Evolutionary conservation across 2,797 vertebrate genomes (phyloP), one percentile per base, ranked within the genome.

Genomic region (Pteropus rufus): DNA sequence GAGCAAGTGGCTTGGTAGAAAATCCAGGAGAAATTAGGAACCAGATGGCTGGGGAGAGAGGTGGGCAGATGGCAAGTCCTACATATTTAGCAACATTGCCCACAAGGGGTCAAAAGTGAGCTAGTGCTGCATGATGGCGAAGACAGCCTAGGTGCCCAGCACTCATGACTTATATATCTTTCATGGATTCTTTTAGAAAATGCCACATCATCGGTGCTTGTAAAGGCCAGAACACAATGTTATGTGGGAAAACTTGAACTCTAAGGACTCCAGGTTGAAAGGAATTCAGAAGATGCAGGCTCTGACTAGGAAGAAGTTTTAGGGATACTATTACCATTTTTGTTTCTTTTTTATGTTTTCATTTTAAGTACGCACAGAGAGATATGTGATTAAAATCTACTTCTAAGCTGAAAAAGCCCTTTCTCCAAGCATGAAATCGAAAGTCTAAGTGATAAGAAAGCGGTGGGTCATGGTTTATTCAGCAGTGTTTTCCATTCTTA

Each of bases 111-210:
- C 31, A 26, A 23, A 29, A 41, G 79, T 15, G 39, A 89, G 31
- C 77, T 11, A 3, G 72, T 2, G 44, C 58, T 19, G 6, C 11
- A 0, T 1, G 0, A 9, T 0, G 34, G 14, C 0, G 4, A 24
- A 52, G 46, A 6, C n/a, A 2, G 26, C 24, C 34, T 3, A 5
- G 49, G n/a, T 6, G 8, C 58, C 69, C 70, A 3, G 29, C 60
- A 21, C 72, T 46, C 19, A 2, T 0, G 29, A 6, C 75, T 21
- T 72, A 39, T 7, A 34, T 10, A 16, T 73, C 70, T 72, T 10
- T 46, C 23, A 0, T 0, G 54, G 39, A 21, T 39, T 26, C 36
- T 21, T 52, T 77, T 18, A 49, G 65, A 23, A 64, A 65, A 49
- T 14, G 70, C 54, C 41, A 5, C 7, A 0, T 24, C 24, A 4